Conservation (phyloP, 2,113 vertebrate species). For the Zootoca vivipara region DNA sequence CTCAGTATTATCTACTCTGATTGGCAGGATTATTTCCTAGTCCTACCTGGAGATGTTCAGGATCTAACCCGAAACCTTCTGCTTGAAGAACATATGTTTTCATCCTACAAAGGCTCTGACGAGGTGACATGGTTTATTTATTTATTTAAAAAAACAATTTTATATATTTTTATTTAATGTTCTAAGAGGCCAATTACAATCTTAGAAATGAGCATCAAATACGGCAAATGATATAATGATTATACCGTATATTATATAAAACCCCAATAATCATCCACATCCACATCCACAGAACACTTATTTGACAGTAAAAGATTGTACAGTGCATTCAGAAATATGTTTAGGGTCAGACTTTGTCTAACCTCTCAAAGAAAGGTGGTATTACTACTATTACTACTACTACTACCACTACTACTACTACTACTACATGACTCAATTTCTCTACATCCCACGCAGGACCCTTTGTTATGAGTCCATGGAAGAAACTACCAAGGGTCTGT, state of each 20-base stretch:
- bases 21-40: too few species aligned
- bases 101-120: not conserved
- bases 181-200: not conserved
- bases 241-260: not conserved
- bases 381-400: too few species aligned
- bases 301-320: not conserved
- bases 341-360: too few species aligned
- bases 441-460: not conserved
- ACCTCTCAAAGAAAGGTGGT: too few species aligned
- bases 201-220: not conserved
- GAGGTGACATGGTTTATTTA: too few species aligned
- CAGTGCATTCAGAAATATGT: not conserved
- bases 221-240: not conserved
- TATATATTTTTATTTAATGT: not conserved
- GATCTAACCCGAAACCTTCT: too few species aligned
- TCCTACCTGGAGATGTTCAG: too few species aligned
- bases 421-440: too few species aligned
- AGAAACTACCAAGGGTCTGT: not conserved
- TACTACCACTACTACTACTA: too few species aligned
- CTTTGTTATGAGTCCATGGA: not conserved
- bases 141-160: not conserved
- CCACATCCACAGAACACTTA: not conserved
- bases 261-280: not conserved
- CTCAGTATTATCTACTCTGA: too few species aligned
- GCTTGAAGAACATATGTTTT: not conserved